phyloP scores from a whole-genome alignment of 2,113 vertebrate species.

The Pangasianodon hypophthalmus region DNA sequence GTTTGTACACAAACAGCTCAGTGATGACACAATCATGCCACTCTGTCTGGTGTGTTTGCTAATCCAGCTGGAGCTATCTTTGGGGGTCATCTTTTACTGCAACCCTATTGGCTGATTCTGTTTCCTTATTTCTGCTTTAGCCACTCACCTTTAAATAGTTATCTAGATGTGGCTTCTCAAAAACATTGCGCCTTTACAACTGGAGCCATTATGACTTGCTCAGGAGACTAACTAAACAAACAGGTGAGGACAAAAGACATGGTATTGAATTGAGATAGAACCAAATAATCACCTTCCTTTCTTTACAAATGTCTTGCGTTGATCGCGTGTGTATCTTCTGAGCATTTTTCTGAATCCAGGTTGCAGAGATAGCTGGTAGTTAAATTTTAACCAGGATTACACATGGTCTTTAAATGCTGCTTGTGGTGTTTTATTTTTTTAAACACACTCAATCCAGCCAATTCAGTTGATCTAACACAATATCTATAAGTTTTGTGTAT shows the following conservation, averaged over 20 bases:
- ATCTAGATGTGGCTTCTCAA: background rate
- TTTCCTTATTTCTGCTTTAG: constrained; percentile 29
- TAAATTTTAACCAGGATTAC: constrained; percentile 25
- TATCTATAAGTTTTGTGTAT: constrained; percentile 13
- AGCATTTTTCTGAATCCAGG: background rate
- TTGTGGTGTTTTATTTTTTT: background rate
- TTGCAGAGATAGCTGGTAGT: background rate
- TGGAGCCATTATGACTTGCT: background rate
- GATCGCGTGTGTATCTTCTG: background rate
- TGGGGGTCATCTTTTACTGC: constrained; percentile 28
- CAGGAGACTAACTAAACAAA: background rate
- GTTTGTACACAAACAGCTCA: constrained; percentile 46
- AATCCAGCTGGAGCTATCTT: constrained; percentile 32
- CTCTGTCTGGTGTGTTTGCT: constrained; percentile 40
- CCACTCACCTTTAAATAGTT: constrained; percentile 34
- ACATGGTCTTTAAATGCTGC: background rate
- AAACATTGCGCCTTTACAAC: background rate
- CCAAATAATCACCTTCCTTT: background rate
- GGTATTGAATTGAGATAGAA: background rate
- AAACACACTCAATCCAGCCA: background rate
- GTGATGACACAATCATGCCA: constrained; percentile 32
- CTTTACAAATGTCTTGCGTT: background rate
- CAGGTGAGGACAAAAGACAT: background rate
- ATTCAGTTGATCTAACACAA: background rate
- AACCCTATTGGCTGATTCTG: constrained; percentile 17